Conservation (phyloP, 2,797 vertebrate genomes). For the Pagetopsis macropterus region DNA sequence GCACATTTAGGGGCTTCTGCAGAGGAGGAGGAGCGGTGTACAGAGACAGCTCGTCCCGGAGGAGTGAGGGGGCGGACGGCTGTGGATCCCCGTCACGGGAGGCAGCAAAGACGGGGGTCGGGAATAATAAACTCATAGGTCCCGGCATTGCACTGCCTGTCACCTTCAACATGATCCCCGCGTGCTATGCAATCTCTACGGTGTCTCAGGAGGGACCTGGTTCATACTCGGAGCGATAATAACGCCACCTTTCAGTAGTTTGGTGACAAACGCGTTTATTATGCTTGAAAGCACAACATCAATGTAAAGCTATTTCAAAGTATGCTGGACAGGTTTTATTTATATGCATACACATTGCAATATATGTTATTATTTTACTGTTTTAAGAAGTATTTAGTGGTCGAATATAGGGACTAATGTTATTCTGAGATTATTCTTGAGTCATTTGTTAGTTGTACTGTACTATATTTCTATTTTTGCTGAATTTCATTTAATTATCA, state of each 20-base stretch:
- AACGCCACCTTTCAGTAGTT: conserved; percentile 1
- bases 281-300: no score
- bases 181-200: conserved; percentile 59
- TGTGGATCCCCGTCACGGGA: conserved; percentile 27
- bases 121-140: conserved; percentile 5
- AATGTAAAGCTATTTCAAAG: no score
- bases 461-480: no score
- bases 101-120: conserved; percentile 55
- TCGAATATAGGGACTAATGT: no score
- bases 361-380: no score
- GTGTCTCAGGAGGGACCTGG: conserved; percentile 57
- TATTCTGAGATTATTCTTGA: no score
- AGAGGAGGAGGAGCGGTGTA: conserved; percentile 70
- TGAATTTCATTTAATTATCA: no score
- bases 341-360: no score
- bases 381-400: no score
- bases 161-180: conserved; percentile 75
- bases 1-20: conserved; percentile 39
- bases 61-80: background rate
- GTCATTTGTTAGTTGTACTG: no score
- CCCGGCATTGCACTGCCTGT: conserved; percentile 62
- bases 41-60: conserved; percentile 74
- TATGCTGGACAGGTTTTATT: no score
- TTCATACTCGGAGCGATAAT: background rate
- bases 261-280: no score